Percentiles rank a stretch among this genome's conserved stretches.
Conservation (phyloP, 2,888 invertebrate species). For the Octonoba sinensis region DNA sequence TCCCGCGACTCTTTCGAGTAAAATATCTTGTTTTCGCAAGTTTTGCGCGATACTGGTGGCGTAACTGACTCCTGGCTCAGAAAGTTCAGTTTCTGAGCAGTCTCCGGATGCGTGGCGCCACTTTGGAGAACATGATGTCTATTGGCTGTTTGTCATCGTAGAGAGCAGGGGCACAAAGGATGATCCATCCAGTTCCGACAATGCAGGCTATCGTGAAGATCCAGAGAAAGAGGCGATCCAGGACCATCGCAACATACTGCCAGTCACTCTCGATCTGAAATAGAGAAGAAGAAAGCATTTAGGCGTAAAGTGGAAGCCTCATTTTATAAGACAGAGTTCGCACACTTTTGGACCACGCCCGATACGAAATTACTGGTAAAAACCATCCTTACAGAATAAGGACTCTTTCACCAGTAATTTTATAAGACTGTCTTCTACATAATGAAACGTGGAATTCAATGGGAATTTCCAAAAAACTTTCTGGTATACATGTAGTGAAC, state of each 20-base stretch:
- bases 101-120: slow-evolving; percentile 40
- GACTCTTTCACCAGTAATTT: too few relatives aligned
- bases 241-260: slow-evolving; percentile 95
- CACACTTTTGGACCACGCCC: too few relatives aligned
- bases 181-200: slow-evolving; percentile 83
- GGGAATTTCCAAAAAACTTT: too few relatives aligned
- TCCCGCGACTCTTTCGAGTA: too few relatives aligned
- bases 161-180: slow-evolving; percentile 87
- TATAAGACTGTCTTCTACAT: too few relatives aligned
- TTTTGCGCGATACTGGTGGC: neutral
- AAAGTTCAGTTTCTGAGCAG: slow-evolving; percentile 32
- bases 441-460: too few relatives aligned
- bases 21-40: too few relatives aligned
- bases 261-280: slow-evolving; percentile 93
- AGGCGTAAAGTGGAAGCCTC: neutral
- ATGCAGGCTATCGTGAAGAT: slow-evolving; percentile 90
- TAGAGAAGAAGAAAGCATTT: slow-evolving; percentile 58
- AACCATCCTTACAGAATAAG: too few relatives aligned
- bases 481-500: too few relatives aligned
- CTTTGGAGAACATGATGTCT: slow-evolving; percentile 61
- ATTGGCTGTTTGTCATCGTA: slow-evolving; percentile 77
- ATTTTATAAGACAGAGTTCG: too few relatives aligned
- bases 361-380: too few relatives aligned
- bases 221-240: slow-evolving; percentile 91
- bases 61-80: neutral